Base-by-base conservation (phyloP, 2,888 invertebrate species). In the Pecten maximus region DNA sequence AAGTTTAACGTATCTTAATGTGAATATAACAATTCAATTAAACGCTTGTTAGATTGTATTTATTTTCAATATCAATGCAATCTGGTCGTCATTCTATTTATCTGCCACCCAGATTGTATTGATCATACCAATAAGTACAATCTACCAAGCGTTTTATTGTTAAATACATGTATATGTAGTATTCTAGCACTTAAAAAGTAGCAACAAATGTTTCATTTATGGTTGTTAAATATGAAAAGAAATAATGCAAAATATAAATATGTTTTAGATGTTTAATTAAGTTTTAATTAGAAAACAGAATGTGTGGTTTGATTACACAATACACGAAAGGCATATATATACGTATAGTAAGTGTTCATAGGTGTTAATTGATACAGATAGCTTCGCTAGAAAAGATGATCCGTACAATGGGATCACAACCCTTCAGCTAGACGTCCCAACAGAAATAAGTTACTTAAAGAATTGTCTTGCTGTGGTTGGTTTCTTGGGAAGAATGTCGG, bases 381-480 rank as follows among this genome's bases (percentile, higher is more conserved):
- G 28, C 60, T 35, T 54, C 54, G 19, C n/a, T 19, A 0, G 23
- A 28, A 35, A 23, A 74, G 28, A 35, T 74, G 35, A 2, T 28
- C n/a, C 2, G 28, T 28, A 28, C 16, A n/a, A 74, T 28, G 10
- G 8, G 35, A 74, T 74, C 74, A 74, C 28, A 74, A 12, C 8
- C 74, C 74, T 28, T 88, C 88, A 44, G 88, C 50, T 48, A 88
- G 88, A 44, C 88, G 28, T 28, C 40, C 28, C 8, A 48, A 48
- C 15, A 88, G 48, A 0, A 88, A n/a, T 28, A 88, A 23, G 48
- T 88, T 88, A 0, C 88, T 48, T 4, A 88, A 15, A 3, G 50
- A 28, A 88, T 44, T 88, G 88, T 88, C 50, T n/a, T 40, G 40
- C 10, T 6, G 39, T 10, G 19, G 88, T 28, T 40, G 40, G n/a